A percentile compares a stretch with the other conserved stretches of the same genome.
Conservation (phyloP, 2,888 invertebrate genomes). For the Adineta ricciae region DNA sequence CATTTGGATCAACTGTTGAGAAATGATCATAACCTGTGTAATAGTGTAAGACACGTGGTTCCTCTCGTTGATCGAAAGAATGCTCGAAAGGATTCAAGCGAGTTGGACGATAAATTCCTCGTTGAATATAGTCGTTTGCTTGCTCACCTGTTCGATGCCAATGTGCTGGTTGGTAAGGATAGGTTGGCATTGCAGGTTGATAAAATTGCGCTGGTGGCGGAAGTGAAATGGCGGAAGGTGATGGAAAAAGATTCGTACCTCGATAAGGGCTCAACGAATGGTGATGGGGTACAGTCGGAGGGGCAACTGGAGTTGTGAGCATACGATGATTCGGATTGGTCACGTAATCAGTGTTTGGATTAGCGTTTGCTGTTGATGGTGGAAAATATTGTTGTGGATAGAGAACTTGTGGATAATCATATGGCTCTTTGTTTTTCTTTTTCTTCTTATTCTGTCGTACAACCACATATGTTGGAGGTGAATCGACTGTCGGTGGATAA, state of each 20-base stretch:
- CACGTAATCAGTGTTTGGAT: background rate
- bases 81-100: background rate
- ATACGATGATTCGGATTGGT: background rate
- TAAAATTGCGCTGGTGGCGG: background rate
- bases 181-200: background rate
- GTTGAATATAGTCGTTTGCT: background rate
- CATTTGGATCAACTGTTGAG: background rate
- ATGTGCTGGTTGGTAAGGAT: background rate
- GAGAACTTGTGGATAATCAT: background rate
- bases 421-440: background rate
- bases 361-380: background rate
- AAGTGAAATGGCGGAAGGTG: background rate
- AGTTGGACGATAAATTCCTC: background rate
- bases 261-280: background rate
- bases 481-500: background rate
- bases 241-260: background rate
- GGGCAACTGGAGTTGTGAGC: background rate
- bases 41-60: slow-evolving; percentile 9
- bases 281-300: background rate
- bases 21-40: slow-evolving; percentile 20
- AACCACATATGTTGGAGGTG: background rate
- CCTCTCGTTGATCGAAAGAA: background rate
- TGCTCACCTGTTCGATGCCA: background rate
- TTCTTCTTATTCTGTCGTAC: background rate
- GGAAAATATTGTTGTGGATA: background rate